A percentile compares a stretch with the other conserved stretches of the same genome.
Evolutionary conservation across 2,113 vertebrate species (phyloP).

Genomic region (Taxidea taxus): DNA sequence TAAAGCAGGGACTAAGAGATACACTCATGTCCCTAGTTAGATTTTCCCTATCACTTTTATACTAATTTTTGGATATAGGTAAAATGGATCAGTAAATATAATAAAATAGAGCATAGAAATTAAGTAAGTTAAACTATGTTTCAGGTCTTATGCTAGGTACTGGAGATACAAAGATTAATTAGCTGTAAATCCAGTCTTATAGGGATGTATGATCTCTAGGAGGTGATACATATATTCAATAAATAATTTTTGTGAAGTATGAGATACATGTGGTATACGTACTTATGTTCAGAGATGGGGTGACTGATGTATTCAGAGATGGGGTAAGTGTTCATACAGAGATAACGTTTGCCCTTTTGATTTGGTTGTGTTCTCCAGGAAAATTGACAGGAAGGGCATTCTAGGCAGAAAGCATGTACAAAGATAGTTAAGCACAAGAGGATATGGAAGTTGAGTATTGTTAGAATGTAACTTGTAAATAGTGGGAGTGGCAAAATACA

Average conservation of each 20-base stretch:
- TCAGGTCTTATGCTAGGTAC: background rate
- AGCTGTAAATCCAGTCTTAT: background rate
- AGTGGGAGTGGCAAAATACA: background rate
- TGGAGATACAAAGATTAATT: slow-evolving; percentile 16
- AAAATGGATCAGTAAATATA: slow-evolving; percentile 7
- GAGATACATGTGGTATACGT: background rate
- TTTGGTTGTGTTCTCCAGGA: background rate
- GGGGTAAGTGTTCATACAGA: background rate
- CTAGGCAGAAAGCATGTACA: background rate
- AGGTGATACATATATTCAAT: background rate
- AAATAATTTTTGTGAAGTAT: slow-evolving; percentile 32
- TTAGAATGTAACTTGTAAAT: background rate
- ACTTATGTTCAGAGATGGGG: background rate
- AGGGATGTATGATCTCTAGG: background rate
- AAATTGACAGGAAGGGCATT: background rate
- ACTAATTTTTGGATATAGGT: slow-evolving; percentile 11
- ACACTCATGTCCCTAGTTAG: background rate
- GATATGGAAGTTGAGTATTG: background rate
- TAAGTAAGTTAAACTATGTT: slow-evolving; percentile 16
- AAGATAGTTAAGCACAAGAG: background rate
- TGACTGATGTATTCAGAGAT: slow-evolving; percentile 33
- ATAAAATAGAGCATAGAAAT: slow-evolving; percentile 12
- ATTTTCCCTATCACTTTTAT: background rate
- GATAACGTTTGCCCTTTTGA: background rate
- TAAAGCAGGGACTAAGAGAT: slow-evolving; percentile 34